Conservation (phyloP, 2,797 vertebrate genomes). For the Rhynchonycteris naso region DNA sequence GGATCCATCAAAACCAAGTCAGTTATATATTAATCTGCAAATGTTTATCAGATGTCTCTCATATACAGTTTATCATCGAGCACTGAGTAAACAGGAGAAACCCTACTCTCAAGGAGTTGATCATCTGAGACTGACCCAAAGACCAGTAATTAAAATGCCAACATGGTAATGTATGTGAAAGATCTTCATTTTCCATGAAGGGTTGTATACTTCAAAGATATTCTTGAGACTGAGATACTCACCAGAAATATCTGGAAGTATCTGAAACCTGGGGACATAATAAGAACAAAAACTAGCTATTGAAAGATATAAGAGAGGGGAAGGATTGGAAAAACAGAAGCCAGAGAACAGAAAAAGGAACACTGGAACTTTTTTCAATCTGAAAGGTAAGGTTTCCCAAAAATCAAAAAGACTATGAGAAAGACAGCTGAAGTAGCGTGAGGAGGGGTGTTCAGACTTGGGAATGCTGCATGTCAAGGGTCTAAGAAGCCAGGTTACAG, state of each 20-base stretch:
- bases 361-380: not conserved
- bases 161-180: not conserved
- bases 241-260: not conserved
- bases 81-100: not conserved
- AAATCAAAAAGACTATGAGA: not conserved
- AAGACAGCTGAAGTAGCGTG: fast-evolving
- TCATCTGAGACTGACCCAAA: not conserved
- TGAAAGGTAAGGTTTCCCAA: not conserved
- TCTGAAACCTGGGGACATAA: not conserved
- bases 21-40: not conserved
- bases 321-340: not conserved
- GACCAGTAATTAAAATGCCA: not conserved
- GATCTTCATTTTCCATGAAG: not conserved
- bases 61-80: not conserved
- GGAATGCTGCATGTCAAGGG: not conserved
- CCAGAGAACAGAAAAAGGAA: not conserved
- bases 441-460: not conserved
- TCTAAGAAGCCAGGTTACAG: not conserved
- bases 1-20: not conserved
- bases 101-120: not conserved
- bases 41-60: not conserved
- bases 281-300: no score
- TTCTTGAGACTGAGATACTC: not conserved
- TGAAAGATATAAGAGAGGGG: not conserved
- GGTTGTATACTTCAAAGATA: not conserved